Evolutionary conservation across 2,888 invertebrate genomes (phyloP), one percentile per base, ranked within the genome.

Genomic region (Xestia xanthographa): DNA sequence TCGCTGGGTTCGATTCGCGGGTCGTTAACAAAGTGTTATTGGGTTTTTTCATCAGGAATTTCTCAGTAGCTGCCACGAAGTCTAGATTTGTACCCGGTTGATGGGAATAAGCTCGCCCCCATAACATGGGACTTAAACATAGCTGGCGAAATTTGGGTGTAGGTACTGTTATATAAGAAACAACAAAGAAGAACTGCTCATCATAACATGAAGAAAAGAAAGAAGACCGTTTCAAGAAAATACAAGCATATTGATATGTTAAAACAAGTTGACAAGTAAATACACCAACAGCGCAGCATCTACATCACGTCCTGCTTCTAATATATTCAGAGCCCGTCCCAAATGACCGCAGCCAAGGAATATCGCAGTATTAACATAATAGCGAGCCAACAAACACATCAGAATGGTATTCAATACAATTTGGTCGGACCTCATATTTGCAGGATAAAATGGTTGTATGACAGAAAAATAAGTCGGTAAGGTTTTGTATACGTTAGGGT

Each of bases 381-480:
- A 66, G 68, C n/a, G 67, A 48, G 79, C 48, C 71, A 85, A 79
- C 77, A 79, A 81, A 84, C 75, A 77, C 73, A 85, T 85, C 83
- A 73, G 45, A 34, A 43, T 5, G 66, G 73, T 60, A 74, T 77
- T 62, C 72, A 56, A 76, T 83, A 85, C 75, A 76, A 84, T 76
- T 76, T 84, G 82, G 73, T 72, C 73, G 65, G 60, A 73, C 53
- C 60, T 71, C 68, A 66, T 50, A 68, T 77, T 69, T 67, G 63
- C 71, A 66, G 58, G 41, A 12, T n/a, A 43, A 62, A 77, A 41
- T 34, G 62, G n/a, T 34, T 58, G 58, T 62, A 68, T 50, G 45
- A 58, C 34, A 38, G 6, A 9, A 34, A 34, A 14, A 66, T n/a
- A 41, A 60, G 20, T 70, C 43, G 14, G 14, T 58, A 20, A 43